A percentile compares a stretch with the other conserved stretches of the same genome.
Conservation (phyloP, 2,113 vertebrate species). For the Barnardius zonarius region DNA sequence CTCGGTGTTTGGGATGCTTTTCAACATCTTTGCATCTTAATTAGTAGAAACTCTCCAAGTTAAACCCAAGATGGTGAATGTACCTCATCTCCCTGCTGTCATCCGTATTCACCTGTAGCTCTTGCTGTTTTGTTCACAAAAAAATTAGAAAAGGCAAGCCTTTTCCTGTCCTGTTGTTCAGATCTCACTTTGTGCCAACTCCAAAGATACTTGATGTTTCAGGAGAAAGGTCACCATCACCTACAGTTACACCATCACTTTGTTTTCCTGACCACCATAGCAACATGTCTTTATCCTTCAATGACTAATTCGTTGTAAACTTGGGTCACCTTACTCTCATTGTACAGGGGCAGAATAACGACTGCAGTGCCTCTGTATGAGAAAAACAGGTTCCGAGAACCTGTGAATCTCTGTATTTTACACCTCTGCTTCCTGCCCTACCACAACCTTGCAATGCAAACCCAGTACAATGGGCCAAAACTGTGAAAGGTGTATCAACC, state of each 20-base stretch:
- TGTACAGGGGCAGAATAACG: background rate
- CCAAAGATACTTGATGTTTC: background rate
- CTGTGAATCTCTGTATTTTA: background rate
- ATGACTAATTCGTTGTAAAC: background rate
- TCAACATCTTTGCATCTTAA: background rate
- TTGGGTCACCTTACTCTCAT: background rate
- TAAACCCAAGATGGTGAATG: background rate
- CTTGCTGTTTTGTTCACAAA: background rate
- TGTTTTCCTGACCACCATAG: background rate
- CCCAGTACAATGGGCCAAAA: background rate
- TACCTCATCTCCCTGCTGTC: background rate
- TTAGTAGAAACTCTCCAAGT: background rate
- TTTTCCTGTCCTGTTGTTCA: background rate
- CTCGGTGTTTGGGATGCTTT: background rate
- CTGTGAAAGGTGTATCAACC: rapidly evolving
- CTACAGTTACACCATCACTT: background rate
- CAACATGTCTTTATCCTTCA: background rate
- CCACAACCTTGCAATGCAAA: background rate
- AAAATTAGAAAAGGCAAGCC: background rate
- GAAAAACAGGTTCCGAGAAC: background rate
- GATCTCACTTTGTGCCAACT: background rate
- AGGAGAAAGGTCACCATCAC: background rate
- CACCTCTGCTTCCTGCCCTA: background rate
- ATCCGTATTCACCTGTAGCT: background rate
- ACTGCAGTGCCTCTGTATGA: background rate